Evolutionary conservation across 2,113 vertebrate species (phyloP).

Genomic region (Paradoxurus hermaphroditus): DNA sequence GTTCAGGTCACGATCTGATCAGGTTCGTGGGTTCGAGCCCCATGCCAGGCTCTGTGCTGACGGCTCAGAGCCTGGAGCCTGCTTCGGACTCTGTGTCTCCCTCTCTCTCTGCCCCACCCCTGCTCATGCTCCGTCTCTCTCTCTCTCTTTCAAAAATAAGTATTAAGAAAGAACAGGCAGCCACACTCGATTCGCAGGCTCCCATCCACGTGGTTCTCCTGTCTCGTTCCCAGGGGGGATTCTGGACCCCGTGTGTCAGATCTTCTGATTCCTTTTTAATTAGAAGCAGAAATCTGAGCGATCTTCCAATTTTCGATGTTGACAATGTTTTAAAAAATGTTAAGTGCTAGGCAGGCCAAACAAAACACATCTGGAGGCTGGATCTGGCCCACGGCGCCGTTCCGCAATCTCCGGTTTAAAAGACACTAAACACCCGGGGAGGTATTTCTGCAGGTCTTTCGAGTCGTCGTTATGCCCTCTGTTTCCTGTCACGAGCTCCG

Average conservation of each 20-base stretch:
- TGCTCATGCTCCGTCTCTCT: too few relatives aligned
- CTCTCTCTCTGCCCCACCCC: too few relatives aligned
- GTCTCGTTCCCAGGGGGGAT: background rate
- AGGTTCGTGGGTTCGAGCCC: too few relatives aligned
- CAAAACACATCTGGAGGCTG: background rate
- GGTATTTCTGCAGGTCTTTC: background rate
- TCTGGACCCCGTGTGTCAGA: background rate
- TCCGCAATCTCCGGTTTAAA: background rate
- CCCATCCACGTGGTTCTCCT: too few relatives aligned
- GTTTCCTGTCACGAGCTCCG: background rate
- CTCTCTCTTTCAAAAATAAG: too few relatives aligned
- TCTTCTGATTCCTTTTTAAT: background rate
- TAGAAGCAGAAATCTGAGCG: background rate
- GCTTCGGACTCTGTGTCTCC: too few relatives aligned
- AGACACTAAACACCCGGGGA: background rate
- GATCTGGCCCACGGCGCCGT: accelerated
- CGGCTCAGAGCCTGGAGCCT: too few relatives aligned
- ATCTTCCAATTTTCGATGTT: background rate
- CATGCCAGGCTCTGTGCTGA: too few relatives aligned
- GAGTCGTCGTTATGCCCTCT: background rate
- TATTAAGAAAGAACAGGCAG: background rate
- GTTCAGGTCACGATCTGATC: too few relatives aligned
- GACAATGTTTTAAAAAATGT: background rate
- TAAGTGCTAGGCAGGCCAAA: background rate
- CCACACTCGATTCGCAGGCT: background rate